Evolutionary conservation across 2,113 vertebrate genomes (phyloP), one percentile per base, ranked within the genome.

Genomic region (Pterophyllum scalare): DNA sequence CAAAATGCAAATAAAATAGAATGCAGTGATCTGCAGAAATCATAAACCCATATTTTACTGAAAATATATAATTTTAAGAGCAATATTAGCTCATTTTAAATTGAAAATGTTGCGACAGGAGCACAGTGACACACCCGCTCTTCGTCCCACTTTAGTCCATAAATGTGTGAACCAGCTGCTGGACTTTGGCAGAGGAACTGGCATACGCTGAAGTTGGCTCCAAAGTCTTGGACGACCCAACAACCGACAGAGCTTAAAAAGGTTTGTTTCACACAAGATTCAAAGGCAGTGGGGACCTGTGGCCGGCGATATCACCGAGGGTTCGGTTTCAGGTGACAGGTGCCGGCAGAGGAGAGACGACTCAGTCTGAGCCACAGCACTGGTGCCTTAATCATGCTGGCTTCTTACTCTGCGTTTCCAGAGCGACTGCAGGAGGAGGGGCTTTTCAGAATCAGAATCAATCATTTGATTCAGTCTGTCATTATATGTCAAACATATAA

Each of bases 101-200:
- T 22, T 64, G n/a, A 0, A n/a, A 0, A 24, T 65, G 0, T 13
- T 43, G 38, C 35, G n/a, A 10, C 1, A 0, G 61, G 46, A 12
- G 3, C 20, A 0, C 22, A 38, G 35, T 38, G 35, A 9, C 7
- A 12, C 35, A 15, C 14, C 6, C 12, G 22, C 22, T 17, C 3
- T 49, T 49, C 8, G 5, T 15, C 2, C 43, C 14, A 2, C 43
- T 15, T 5, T 5, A 13, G 56, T 38, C 61, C 35, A 5, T 43
- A 65, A 65, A 65, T 33, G 31, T 33, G 5, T 33, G 31, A 33
- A 33, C 31, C 31, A 33, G 31, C 31, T 33, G 31, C 35, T 38
- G 8, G 35, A 38, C 35, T 38, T 38, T 38, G 35, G 8, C 6
- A 35, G 33, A 35, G 33, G 33, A 7, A 4, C 7, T 35, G 33